Percentiles rank a stretch among this genome's conserved stretches.
Conservation (phyloP, 2,113 vertebrate species). For the Arizona elegans region DNA sequence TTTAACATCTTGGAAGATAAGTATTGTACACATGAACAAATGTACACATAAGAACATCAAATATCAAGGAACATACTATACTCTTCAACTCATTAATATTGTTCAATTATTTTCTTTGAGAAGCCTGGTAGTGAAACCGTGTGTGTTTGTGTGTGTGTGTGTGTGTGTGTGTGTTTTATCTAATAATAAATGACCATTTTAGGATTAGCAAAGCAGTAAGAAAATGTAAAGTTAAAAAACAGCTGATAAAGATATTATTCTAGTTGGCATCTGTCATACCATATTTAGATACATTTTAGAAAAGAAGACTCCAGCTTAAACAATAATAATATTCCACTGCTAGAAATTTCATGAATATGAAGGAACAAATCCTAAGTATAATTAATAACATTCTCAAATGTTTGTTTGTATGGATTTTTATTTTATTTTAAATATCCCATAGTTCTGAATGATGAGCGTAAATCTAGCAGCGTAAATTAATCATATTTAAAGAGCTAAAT, state of each 20-base stretch:
- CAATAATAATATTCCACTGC: constrained; percentile 75
- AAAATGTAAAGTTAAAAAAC: constrained; percentile 76
- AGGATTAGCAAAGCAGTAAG: constrained; percentile 70
- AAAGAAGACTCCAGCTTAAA: constrained; percentile 64
- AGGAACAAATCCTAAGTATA: constrained; percentile 40
- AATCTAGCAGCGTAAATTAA: constrained; percentile 40
- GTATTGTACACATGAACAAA: constrained; percentile 36
- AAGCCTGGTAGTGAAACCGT: neutral
- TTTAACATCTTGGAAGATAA: constrained; percentile 24
- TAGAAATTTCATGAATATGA: constrained; percentile 65
- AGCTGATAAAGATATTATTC: constrained; percentile 77
- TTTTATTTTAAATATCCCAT: neutral
- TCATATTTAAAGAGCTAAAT: constrained; percentile 38
- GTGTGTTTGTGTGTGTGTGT: neutral
- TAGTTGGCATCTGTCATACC: constrained; percentile 80
- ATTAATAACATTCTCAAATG: neutral
- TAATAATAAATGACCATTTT: constrained; percentile 70
- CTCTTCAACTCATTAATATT: constrained; percentile 20
- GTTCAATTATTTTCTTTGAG: constrained; percentile 32
- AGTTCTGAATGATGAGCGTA: constrained; percentile 20
- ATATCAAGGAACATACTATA: constrained; percentile 20
- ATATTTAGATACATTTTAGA: constrained; percentile 64
- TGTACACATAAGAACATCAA: constrained; percentile 6
- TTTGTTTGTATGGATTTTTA: neutral
- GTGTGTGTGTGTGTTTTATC: constrained; percentile 34